These are phyloP conservation scores for Himalopsyche phryganea DNA, from an alignment of 1,140 invertebrate genomes.

Conservation along the genomic window DNA sequence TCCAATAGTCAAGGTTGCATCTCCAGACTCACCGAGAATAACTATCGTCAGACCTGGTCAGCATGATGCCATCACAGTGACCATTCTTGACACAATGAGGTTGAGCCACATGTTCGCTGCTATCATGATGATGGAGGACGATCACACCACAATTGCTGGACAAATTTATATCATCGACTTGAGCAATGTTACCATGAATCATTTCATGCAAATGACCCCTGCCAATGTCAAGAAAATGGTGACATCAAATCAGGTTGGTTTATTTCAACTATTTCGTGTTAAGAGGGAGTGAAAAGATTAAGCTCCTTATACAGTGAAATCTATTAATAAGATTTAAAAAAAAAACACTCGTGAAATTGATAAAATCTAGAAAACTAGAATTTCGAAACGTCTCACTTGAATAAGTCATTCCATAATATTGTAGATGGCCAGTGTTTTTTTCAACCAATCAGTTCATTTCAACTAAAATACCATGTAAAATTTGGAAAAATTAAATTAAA, in stretches of 20 bases:
- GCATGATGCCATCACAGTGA: conserved; percentile 43
- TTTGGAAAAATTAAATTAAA: no score
- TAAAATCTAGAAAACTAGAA: no score
- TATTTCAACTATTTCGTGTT: no score
- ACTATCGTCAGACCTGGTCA: conserved; percentile 46
- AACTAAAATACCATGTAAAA: no score
- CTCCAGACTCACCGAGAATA: conserved; percentile 46
- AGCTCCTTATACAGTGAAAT: no score
- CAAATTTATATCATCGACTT: conserved; percentile 42
- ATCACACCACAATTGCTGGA: conserved; percentile 39
- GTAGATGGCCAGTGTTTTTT: no score
- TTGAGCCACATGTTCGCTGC: conserved; percentile 34
- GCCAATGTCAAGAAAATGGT: conserved; percentile 53
- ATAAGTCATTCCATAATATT: no score
- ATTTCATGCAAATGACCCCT: conserved; percentile 50
- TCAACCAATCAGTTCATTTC: no score
- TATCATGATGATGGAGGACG: conserved; percentile 37
- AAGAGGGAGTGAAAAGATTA: no score
- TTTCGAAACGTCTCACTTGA: no score
- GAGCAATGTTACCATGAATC: conserved; percentile 39
- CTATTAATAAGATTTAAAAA: no score
- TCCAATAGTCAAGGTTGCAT: conserved; percentile 36
- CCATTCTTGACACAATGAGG: conserved; percentile 39
- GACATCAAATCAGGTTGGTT: conserved; percentile 46
- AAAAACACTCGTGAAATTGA: no score